Evolutionary conservation across 2,888 invertebrate genomes (phyloP), one percentile per base, ranked within the genome.

Genomic region (Tortrix viridana): DNA sequence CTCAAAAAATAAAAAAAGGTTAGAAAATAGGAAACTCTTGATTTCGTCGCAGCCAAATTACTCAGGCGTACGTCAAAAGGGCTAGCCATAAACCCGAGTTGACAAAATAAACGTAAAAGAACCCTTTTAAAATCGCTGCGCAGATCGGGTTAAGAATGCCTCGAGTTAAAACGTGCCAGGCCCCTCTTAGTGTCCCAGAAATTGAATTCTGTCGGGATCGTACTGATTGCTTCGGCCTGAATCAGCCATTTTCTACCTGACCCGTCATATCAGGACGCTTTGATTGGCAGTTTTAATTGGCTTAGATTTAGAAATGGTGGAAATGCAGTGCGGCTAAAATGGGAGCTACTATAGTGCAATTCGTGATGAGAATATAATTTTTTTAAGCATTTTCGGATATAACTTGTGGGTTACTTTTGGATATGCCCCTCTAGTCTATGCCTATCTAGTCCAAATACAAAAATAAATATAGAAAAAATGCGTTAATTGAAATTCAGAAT

Each of bases 211-310:
- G 66, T 23, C 64, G 62, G 63, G 65, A 48, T 61, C 61, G 71
- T 47, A 56, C 68, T 75, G 76, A 76, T 75, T 74, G 74, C 73
- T 72, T 66, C 65, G 68, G 65, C 56, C 74, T 72, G 74, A 73
- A 68, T 74, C 75, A 72, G 74, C 67, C 69, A 46, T 66, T 49
- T 58, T 67, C 65, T 69, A 67, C 65, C 67, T 65, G 67, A 68
- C 64, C 59, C 66, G 64, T 63, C 66, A 68, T 68, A 65, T 68
- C 56, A 46, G 32, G 48, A 44, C 18, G 22, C 44, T 49, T 43
- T 53, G 57, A 63, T 58, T 63, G 63, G 58, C 63, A 63, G 58
- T 26, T 48, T 52, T 63, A 63, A 63, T 58, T 63, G 52, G 47
- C 58, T 58, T 53, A 53, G 50, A 22, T 14, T 53, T 23, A 46